Conservation (phyloP, 2,888 invertebrate species). For the Cephus spinipes region DNA sequence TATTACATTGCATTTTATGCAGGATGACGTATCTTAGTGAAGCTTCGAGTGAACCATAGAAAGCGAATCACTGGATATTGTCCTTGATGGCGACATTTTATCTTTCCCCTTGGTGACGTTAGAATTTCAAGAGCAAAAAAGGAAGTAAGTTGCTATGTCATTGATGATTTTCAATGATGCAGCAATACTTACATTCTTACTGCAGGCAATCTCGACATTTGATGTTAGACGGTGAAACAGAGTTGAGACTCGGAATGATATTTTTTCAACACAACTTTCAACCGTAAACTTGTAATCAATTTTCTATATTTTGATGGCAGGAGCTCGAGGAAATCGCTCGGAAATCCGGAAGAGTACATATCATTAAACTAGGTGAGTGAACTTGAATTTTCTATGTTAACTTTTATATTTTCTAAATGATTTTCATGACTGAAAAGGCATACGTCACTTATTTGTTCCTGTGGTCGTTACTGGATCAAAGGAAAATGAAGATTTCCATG, state of each 20-base stretch:
- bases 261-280: neutral
- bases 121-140: neutral
- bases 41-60: neutral
- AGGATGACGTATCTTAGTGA: neutral
- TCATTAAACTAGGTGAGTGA: constrained; percentile 79
- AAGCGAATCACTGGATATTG: neutral
- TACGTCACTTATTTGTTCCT: neutral
- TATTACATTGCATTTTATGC: neutral
- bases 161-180: neutral
- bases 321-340: constrained; percentile 75
- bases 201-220: neutral
- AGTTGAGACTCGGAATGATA: neutral
- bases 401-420: neutral
- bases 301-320: constrained; percentile 69
- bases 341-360: constrained; percentile 74
- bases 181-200: neutral
- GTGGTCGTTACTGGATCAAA: neutral
- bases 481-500: neutral
- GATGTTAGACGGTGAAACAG: neutral
- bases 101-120: neutral
- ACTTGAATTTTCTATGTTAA: neutral
- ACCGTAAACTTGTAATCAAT: neutral
- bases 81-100: neutral
- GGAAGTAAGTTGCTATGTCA: neutral
- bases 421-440: neutral